Base-by-base conservation (phyloP, 2,888 invertebrate species). In the Oasisia sp. region DNA sequence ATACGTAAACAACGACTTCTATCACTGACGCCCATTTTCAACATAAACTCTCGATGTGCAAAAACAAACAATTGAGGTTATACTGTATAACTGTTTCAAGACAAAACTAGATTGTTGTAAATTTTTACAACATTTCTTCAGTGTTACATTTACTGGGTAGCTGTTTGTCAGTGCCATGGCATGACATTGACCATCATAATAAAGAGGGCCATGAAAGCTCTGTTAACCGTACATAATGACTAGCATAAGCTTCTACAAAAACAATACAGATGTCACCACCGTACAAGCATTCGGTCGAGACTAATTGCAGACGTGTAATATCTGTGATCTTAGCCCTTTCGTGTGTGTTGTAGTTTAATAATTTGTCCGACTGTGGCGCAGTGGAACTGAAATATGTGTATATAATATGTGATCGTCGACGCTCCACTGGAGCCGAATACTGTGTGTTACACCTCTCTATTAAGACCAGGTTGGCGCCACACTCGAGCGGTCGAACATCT, bases 381-480 rank as follows among this genome's bases (percentile, higher is more conserved):
- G 74, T 74, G 19, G 74, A 74, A 74, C 74, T 74, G 74, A 74
- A 74, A 27, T 74, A 74, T 74, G n/a, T 74, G 74, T 74, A 74
- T 74, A 74, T 74, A 74, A 74, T 74, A 74, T 74, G 74, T 74
- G 74, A 74, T n/a, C 27, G 74, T 74, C 74, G 74, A 74, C 27
- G 74, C 74, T 74, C 74, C 27, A 74, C 74, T 74, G n/a, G 74
- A 74, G 74, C 27, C 27, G 19, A 74, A 27, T 74, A 74, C 74
- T 74, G 74, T 74, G 74, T 7, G 27, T 3, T 74, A 19, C n/a
- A 27, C 74, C 19, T 74, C 74, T 27, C 74, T 74, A 27, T 74
- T 74, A 27, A 5, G n/a, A 74, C 74, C 27, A 38, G 50, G 9
- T 50, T 50, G 19, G 74, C 74, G 5, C 27, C 14, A 74, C 27